A percentile compares a stretch with the other conserved stretches of the same genome.
Conservation (phyloP, 2,113 vertebrate species). For the Melanostigma gelatinosum region DNA sequence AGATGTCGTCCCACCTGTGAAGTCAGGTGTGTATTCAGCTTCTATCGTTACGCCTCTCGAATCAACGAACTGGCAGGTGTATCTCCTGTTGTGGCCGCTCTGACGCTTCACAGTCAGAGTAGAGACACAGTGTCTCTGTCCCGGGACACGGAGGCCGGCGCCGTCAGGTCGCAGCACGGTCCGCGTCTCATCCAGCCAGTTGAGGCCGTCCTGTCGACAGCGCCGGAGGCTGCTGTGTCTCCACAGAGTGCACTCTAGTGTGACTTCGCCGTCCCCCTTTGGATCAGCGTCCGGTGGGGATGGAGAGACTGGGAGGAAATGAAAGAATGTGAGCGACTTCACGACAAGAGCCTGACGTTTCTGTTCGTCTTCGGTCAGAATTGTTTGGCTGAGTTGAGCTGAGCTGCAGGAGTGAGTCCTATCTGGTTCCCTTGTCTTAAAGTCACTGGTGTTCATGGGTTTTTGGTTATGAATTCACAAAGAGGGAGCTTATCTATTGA, state of each 20-base stretch:
- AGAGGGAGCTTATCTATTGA: no score
- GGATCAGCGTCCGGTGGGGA: not conserved
- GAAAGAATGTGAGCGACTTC: no score
- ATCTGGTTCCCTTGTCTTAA: no score
- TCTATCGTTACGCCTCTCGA: accelerated
- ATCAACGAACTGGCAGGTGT: slow-evolving; percentile 43
- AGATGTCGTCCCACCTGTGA: not conserved
- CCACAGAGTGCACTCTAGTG: slow-evolving; percentile 29
- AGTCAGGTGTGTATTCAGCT: slow-evolving; percentile 13
- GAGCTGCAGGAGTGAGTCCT: no score
- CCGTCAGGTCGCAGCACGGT: not conserved
- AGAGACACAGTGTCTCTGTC: slow-evolving; percentile 9
- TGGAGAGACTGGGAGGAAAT: slow-evolving; percentile 40
- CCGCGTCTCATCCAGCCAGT: slow-evolving; percentile 42
- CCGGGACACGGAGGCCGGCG: accelerated
- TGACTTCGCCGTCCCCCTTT: not conserved
- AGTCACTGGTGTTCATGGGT: no score
- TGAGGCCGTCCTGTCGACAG: accelerated
- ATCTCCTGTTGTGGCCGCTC: not conserved
- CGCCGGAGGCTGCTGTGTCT: accelerated
- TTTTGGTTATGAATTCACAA: no score
- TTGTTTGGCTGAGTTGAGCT: no score
- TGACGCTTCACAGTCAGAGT: slow-evolving; percentile 17
- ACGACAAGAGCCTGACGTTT: no score
- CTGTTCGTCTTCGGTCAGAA: no score